Evolutionary conservation across 2,113 vertebrate species (phyloP).

Genomic region (Dicentrarchus labrax): DNA sequence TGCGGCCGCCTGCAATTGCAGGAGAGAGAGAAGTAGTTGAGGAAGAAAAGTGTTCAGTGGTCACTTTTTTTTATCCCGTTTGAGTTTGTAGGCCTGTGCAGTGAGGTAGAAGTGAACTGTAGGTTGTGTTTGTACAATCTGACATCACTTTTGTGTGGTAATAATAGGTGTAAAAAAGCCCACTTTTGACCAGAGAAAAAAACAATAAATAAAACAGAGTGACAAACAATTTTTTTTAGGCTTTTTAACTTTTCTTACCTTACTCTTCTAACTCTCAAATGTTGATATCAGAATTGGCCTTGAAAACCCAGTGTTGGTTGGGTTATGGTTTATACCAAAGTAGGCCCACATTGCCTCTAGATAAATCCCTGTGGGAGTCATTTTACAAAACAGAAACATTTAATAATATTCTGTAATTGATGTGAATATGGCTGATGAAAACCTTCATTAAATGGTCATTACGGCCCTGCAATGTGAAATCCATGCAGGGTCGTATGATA

Average conservation of each 20-base stretch:
- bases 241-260: neutral
- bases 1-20: neutral
- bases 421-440: conserved; percentile 50
- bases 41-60: too few relatives aligned
- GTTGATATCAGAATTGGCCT: neutral
- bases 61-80: neutral
- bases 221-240: too few relatives aligned
- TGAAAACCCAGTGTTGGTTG: neutral
- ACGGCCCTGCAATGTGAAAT: conserved; percentile 42
- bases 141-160: too few relatives aligned
- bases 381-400: conserved; percentile 16
- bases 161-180: neutral
- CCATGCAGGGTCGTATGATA: conserved; percentile 31
- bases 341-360: neutral
- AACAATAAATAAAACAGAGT: neutral
- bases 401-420: conserved; percentile 22
- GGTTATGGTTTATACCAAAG: neutral
- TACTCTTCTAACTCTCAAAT: neutral
- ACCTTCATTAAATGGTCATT: conserved; percentile 58
- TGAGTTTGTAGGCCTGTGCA: neutral
- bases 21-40: neutral
- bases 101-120: neutral
- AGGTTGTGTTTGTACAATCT: neutral
- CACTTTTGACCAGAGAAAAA: too few relatives aligned
- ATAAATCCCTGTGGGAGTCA: neutral